Evolutionary conservation across 2,113 vertebrate genomes (phyloP), one percentile per base, ranked within the genome.

Genomic region (Mirounga angustirostris): DNA sequence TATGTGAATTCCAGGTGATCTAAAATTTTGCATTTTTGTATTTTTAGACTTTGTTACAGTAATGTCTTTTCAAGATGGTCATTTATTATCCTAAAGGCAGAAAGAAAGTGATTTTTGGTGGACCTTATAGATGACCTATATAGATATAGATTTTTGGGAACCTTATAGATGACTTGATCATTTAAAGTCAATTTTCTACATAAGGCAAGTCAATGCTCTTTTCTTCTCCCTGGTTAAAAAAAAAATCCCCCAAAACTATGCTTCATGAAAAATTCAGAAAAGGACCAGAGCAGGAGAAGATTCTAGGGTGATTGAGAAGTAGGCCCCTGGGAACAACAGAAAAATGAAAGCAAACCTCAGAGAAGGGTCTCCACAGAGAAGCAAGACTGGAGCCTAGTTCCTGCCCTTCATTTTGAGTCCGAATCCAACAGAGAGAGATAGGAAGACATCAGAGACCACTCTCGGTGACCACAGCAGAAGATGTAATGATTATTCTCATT

Each of bases 1-100:
- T 69, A 52, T 12, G 1, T 46, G 67, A 36, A 71, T 92, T 74
- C n/a, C 40, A 80, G 65, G 59, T 71, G 28, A 84, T 92, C 56
- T 95, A 84, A 81, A 92, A 56, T 73, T 65, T 93, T 89, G 54
- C 21, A 28, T 30, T 89, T 56, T 79, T 76, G 36, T 36, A 84
- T 63, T 73, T 95, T 92, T 63, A 84, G 96, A 71, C 21, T 88
- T 36, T 89, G 30, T 89, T 58, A 71, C 24, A 54, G 59, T 69
- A 91, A 71, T 14, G 15, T 83, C 69, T 89, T 95, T 30, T 86
- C 61, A 63, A 21, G 15, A 90, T 80, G 54, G 59, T 40, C 63
- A 88, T 30, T 85, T 76, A 67, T 54, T 80, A 80, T 67, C 65
- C 63, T 90, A 50, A 93, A 95, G 59, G 58, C 46, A 65, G 84